phyloP scores from a whole-genome alignment of 2,113 vertebrate species.

The Murina feae region DNA sequence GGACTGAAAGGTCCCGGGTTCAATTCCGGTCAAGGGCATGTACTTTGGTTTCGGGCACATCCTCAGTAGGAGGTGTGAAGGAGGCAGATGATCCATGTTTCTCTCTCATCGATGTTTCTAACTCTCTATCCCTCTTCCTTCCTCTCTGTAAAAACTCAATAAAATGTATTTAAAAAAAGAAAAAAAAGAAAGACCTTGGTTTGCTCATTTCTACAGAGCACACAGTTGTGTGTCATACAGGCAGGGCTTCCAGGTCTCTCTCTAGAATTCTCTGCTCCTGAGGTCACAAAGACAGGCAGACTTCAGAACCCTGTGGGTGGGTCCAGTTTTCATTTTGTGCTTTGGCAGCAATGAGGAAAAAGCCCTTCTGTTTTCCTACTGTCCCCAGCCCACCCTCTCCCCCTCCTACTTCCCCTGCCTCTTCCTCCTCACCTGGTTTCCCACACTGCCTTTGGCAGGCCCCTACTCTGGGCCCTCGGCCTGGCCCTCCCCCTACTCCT shows the following conservation, averaged over 20 bases:
- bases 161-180: no score
- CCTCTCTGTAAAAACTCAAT: no score
- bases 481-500: background rate
- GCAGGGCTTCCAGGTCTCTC: background rate
- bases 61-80: no score
- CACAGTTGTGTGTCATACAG: no score
- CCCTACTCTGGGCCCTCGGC: background rate
- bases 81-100: no score
- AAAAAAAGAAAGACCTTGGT: background rate
- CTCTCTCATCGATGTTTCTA: no score
- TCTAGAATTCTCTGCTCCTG: background rate
- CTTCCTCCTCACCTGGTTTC: background rate
- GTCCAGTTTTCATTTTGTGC: no score
- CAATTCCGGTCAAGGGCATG: no score
- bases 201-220: no score
- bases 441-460: background rate
- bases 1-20: no score
- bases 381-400: background rate
- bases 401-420: background rate
- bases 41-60: no score
- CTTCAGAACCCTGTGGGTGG: background rate
- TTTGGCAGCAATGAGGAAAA: background rate
- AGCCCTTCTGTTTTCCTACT: background rate
- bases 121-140: no score
- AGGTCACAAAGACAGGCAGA: background rate